A percentile compares a stretch with the other conserved stretches of the same genome.
phyloP scores from a whole-genome alignment of 2,113 vertebrate species.

The Amphiprion ocellaris region DNA sequence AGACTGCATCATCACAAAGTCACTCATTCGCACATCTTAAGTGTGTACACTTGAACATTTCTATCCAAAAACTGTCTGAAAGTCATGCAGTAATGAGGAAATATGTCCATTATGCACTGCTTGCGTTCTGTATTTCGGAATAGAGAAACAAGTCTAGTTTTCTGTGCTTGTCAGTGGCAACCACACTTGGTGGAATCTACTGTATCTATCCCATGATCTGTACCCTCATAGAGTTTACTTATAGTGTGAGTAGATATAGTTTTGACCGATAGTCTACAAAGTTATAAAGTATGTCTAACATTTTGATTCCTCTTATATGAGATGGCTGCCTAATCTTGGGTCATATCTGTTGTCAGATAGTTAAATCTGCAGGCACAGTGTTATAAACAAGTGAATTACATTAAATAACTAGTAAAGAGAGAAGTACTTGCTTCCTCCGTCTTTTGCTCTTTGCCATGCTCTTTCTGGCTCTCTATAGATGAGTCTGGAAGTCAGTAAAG shows the following conservation, averaged over 20 bases:
- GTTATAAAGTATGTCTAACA: not conserved
- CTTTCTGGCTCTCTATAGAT: not conserved
- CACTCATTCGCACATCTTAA: slow-evolving; percentile 17
- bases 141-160: not conserved
- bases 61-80: slow-evolving; percentile 34
- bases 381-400: not conserved
- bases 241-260: too few relatives aligned
- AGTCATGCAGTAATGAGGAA: slow-evolving; percentile 13
- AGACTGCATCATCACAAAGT: slow-evolving; percentile 48
- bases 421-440: not conserved
- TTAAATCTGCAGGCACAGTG: too few relatives aligned
- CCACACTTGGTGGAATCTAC: not conserved
- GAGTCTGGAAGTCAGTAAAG: not conserved
- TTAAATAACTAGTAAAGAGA: not conserved
- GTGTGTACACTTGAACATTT: slow-evolving; percentile 10
- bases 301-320: slow-evolving; percentile 1
- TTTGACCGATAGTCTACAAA: not conserved
- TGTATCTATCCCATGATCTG: too few relatives aligned
- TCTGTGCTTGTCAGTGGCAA: not conserved
- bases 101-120: slow-evolving; percentile 3
- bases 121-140: not conserved
- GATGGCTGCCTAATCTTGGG: not conserved
- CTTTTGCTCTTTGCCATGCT: not conserved
- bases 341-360: not conserved
- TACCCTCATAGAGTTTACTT: too few relatives aligned